Percentiles rank a stretch among this genome's conserved stretches.
These are phyloP conservation scores for Astreopora myriophthalma DNA, from an alignment of 64 coral and sea anemone species.

Conservation along the genomic window DNA sequence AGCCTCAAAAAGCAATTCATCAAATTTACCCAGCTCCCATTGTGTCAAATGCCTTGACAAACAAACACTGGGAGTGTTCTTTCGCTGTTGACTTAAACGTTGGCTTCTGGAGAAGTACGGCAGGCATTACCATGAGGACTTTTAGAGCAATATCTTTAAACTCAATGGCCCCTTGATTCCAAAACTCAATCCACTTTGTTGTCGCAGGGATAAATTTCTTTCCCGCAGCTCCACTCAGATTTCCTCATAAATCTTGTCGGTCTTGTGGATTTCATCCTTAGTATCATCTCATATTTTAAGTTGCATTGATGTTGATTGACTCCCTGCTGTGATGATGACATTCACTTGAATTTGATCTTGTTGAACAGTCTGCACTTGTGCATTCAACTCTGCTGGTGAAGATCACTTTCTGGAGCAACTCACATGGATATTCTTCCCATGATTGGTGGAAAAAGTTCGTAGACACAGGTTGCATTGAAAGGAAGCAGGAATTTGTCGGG, in stretches of 20 bases:
- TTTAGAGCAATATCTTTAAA: conserved; percentile 40
- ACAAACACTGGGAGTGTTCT: too few relatives aligned
- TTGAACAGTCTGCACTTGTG: neutral
- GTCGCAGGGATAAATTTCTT: conserved; percentile 39
- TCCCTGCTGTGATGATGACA: conserved; percentile 20
- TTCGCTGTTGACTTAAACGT: conserved; percentile 30
- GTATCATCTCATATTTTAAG: neutral
- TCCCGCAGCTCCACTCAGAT: neutral
- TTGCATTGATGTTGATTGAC: conserved; percentile 21
- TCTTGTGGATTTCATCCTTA: conserved; percentile 38
- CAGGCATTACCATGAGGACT: conserved; percentile 28
- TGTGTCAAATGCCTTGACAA: too few relatives aligned
- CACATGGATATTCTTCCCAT: conserved; percentile 52
- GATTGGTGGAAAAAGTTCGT: conserved; percentile 52
- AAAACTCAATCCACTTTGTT: conserved; percentile 21
- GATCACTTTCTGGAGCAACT: conserved; percentile 45
- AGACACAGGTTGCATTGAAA: conserved; percentile 55
- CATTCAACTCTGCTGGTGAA: conserved; percentile 11
- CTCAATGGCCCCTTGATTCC: neutral
- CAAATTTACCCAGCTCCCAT: too few relatives aligned
- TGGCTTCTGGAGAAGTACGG: conserved; percentile 43
- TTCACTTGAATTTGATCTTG: neutral
- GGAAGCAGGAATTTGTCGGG: conserved; percentile 32
- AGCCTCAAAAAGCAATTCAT: too few relatives aligned
- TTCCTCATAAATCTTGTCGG: conserved; percentile 6